Evolutionary conservation across 2,113 vertebrate species (phyloP).

Genomic region (Alexandromys fortis): DNA sequence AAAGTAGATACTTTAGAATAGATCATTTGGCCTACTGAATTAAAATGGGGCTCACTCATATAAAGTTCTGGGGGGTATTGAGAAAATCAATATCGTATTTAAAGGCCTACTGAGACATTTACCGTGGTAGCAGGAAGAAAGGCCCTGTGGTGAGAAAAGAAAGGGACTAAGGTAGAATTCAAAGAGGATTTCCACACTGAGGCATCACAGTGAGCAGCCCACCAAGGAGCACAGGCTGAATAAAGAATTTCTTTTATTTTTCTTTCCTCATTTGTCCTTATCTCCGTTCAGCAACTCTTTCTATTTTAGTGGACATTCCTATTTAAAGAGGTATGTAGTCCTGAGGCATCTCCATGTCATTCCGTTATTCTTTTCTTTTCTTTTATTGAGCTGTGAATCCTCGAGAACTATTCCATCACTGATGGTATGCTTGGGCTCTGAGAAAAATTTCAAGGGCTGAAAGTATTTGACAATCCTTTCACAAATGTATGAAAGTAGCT

Average conservation of each 20-base stretch:
- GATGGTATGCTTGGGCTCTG: neutral
- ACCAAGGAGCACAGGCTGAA: neutral
- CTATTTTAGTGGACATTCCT: neutral
- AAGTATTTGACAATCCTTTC: neutral
- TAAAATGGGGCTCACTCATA: neutral
- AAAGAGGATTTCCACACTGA: neutral
- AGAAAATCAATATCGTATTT: neutral
- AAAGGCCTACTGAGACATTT: neutral
- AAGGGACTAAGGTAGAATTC: neutral
- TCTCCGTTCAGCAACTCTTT: neutral
- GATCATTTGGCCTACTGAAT: neutral
- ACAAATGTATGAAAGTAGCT: neutral
- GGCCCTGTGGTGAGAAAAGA: neutral
- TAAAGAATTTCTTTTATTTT: neutral
- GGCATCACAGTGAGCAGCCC: neutral
- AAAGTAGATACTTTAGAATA: neutral
- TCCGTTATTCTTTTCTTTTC: neutral
- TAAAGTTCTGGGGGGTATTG: neutral
- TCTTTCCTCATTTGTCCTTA: neutral
- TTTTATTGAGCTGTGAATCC: neutral
- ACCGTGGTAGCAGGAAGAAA: rapidly evolving
- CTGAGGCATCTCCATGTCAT: neutral
- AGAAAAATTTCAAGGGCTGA: neutral
- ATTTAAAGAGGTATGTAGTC: neutral
- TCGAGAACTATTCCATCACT: neutral